phyloP scores from a whole-genome alignment of 2,113 vertebrate genomes.

The Callospermophilus lateralis region DNA sequence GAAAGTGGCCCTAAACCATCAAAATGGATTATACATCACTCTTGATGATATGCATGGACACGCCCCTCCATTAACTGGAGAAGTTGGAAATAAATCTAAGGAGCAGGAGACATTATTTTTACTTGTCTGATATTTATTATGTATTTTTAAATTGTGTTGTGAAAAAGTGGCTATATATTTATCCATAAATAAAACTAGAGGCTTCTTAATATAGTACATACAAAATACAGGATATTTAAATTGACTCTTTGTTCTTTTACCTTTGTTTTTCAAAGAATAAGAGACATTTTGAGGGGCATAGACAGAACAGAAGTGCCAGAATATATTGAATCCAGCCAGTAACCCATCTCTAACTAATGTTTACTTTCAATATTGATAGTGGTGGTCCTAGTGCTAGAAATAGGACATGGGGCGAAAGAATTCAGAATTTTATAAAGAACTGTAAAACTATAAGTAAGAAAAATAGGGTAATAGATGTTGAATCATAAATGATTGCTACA shows the following conservation, averaged over 20 bases:
- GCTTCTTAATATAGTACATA: constrained; percentile 17
- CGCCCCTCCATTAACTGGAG: not conserved
- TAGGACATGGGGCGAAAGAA: not conserved
- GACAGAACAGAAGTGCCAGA: not conserved
- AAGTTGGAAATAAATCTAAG: not conserved
- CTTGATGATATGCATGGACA: not conserved
- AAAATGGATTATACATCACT: constrained; percentile 56
- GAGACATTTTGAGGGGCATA: not conserved
- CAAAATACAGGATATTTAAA: not conserved
- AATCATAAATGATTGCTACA: not conserved
- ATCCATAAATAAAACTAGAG: constrained; percentile 1
- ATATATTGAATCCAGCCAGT: not conserved
- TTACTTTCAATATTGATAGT: not conserved
- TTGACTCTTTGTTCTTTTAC: not conserved
- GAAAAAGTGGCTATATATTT: not conserved
- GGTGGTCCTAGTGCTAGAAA: not conserved
- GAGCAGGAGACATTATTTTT: not conserved
- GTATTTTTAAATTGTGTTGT: constrained; percentile 26
- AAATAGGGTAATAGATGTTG: not conserved
- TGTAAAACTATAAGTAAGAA: not conserved
- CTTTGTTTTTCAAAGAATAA: not conserved
- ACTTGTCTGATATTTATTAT: constrained; percentile 4
- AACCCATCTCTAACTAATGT: not conserved
- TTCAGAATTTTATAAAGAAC: constrained; percentile 5
- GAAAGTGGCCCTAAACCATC: constrained; percentile 61